These are phyloP conservation scores for Delphinapterus leucas DNA, from an alignment of 2,113 vertebrate genomes.

Conservation along the genomic window DNA sequence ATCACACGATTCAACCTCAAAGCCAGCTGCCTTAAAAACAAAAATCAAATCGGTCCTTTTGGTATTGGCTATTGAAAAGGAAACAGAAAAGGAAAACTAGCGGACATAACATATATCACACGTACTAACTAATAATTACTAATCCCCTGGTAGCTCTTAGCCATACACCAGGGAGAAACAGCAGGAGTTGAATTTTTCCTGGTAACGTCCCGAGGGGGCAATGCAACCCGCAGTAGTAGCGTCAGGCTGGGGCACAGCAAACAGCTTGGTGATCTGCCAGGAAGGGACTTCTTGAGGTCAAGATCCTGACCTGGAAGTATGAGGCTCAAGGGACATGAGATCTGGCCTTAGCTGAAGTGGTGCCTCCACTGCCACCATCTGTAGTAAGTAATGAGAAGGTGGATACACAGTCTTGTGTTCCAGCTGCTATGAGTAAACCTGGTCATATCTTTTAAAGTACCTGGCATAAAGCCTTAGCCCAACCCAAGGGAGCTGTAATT, in stretches of 20 bases:
- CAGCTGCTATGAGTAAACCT: neutral
- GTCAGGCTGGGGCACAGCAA: neutral
- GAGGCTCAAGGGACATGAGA: neutral
- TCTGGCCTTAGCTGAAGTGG: neutral
- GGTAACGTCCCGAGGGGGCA: neutral
- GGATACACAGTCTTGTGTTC: neutral
- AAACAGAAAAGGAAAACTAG: neutral
- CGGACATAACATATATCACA: neutral
- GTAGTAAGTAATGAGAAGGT: neutral
- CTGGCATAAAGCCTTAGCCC: neutral
- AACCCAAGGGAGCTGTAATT: neutral
- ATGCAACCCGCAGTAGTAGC: neutral
- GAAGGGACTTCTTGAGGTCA: neutral
- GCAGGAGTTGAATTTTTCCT: neutral
- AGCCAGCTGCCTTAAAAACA: constrained; percentile 7
- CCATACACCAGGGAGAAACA: neutral
- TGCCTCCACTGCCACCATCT: neutral
- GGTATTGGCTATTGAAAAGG: neutral
- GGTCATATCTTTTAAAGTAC: neutral
- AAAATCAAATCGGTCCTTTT: neutral
- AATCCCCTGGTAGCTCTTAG: neutral
- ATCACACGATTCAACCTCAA: neutral
- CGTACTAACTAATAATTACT: neutral
- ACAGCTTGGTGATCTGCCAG: neutral
- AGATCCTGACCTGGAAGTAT: neutral